Evolutionary conservation across 2,888 invertebrate genomes (phyloP).

Genomic region (Cepaea hortensis): DNA sequence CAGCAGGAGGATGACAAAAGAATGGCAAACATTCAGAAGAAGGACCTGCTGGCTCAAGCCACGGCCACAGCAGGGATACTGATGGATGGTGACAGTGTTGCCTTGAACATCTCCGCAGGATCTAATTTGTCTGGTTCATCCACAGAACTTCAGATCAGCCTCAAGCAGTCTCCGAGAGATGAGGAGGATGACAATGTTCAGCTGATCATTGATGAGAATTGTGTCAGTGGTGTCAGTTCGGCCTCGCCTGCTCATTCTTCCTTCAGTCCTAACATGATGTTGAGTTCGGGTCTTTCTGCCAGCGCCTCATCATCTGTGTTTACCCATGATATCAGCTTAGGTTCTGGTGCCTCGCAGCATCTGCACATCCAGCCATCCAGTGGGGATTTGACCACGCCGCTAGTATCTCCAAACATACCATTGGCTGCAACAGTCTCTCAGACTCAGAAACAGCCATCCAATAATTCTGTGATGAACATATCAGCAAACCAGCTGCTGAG

Average conservation of each 20-base stretch:
- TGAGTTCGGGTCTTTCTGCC: slow-evolving; percentile 27
- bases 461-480: slow-evolving; percentile 10
- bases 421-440: slow-evolving; percentile 15
- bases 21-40: slow-evolving; percentile 16
- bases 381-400: slow-evolving; percentile 43
- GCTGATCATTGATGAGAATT: slow-evolving; percentile 49
- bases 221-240: slow-evolving; percentile 39
- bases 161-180: slow-evolving; percentile 43
- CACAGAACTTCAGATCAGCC: slow-evolving; percentile 44
- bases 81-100: slow-evolving; percentile 35
- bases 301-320: slow-evolving; percentile 36
- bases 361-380: slow-evolving; percentile 32
- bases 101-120: slow-evolving; percentile 37
- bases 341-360: neutral
- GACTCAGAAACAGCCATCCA: slow-evolving; percentile 17
- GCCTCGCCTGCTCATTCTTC: slow-evolving; percentile 43
- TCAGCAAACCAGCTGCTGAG: slow-evolving; percentile 24
- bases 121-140: slow-evolving; percentile 45
- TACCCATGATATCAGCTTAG: slow-evolving; percentile 25
- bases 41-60: slow-evolving; percentile 46
- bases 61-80: slow-evolving; percentile 48
- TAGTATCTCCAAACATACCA: slow-evolving; percentile 44
- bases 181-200: slow-evolving; percentile 50
- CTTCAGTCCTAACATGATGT: slow-evolving; percentile 45
- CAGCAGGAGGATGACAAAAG: slow-evolving; percentile 27